phyloP scores from a whole-genome alignment of 2,113 vertebrate species.

The Oryzias curvinotus region DNA sequence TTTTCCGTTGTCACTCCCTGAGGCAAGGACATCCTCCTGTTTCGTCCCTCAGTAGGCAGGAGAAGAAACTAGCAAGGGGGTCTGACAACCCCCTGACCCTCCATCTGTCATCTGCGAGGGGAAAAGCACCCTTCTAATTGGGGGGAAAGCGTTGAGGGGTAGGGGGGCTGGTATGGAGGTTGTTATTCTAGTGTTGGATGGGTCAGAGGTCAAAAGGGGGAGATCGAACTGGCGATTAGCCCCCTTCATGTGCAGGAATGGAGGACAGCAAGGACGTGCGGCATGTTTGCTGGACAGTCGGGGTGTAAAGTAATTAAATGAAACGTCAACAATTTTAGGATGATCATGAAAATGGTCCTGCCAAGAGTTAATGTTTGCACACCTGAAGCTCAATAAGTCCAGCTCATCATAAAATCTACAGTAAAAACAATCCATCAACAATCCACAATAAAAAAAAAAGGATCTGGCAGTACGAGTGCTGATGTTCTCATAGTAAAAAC shows the following conservation, averaged over 20 bases:
- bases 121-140: constrained; percentile 73
- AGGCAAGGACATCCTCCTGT: constrained; percentile 49
- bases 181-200: constrained; percentile 73
- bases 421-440: neutral
- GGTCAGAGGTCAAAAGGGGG: constrained; percentile 72
- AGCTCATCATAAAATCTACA: too few species aligned
- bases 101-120: constrained; percentile 73
- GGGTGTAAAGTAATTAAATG: constrained; percentile 59
- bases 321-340: constrained; percentile 16
- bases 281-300: constrained; percentile 37
- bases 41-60: constrained; percentile 54
- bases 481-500: neutral
- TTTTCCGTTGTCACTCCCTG: constrained; percentile 50
- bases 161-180: constrained; percentile 56
- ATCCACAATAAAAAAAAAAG: neutral
- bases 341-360: constrained; percentile 13
- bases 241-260: constrained; percentile 55
- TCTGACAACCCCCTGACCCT: constrained; percentile 67
- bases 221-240: constrained; percentile 73
- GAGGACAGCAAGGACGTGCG: constrained; percentile 16
- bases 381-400: constrained; percentile 2
- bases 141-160: constrained; percentile 44
- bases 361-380: constrained; percentile 20
- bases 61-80: constrained; percentile 63
- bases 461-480: neutral